phyloP scores from a whole-genome alignment of 2,888 invertebrate genomes.

The Drosophila subsilvestris region DNA sequence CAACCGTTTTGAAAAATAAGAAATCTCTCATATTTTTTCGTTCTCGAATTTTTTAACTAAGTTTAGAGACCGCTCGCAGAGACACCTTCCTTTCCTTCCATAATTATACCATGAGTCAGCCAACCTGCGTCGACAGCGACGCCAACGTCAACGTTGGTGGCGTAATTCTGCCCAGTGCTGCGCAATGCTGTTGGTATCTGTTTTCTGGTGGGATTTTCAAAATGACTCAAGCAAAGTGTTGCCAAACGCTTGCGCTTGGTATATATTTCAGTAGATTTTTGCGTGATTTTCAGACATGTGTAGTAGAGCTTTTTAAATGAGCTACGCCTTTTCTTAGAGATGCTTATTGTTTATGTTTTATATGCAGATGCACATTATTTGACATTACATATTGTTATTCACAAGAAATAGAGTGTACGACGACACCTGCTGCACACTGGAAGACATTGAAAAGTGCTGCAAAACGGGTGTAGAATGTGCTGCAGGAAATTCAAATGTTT shows the following conservation, averaged over 20 bases:
- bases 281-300: too few species aligned
- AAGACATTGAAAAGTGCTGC: too few species aligned
- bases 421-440: too few species aligned
- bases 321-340: neutral
- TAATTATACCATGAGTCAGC: neutral
- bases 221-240: neutral
- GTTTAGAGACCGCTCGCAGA: neutral
- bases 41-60: neutral
- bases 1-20: too few species aligned
- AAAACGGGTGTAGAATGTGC: too few species aligned
- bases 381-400: neutral
- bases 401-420: neutral
- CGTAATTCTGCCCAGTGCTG: neutral
- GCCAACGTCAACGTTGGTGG: neutral
- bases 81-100: neutral
- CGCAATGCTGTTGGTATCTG: neutral
- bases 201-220: neutral
- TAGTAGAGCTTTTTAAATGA: too few species aligned
- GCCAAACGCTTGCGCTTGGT: neutral
- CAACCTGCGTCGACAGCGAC: neutral
- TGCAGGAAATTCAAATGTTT: neutral
- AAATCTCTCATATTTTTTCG: too few species aligned
- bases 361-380: too few species aligned
- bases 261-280: neutral
- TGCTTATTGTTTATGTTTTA: neutral